Evolutionary conservation across 30 jellyfish, hydroid and myxozoan species (phyloP).

Genomic region (Aurelia sp.): DNA sequence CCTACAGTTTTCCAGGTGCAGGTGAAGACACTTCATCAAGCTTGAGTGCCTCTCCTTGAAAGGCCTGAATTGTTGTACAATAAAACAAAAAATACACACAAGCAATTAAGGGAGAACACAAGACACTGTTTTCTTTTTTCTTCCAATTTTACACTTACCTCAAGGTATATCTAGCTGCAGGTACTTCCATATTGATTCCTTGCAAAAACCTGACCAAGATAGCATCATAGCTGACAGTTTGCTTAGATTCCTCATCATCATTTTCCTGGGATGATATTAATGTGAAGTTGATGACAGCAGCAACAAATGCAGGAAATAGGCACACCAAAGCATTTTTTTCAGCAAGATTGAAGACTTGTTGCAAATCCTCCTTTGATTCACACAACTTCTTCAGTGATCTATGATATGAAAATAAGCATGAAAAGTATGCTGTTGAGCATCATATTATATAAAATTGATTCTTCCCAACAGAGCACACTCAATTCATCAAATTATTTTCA

Average conservation of each 20-base stretch:
- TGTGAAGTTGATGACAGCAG: constrained; percentile 19
- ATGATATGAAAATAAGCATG: too few species aligned
- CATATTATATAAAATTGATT: too few species aligned
- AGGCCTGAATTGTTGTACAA: too few species aligned
- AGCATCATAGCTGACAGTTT: not conserved
- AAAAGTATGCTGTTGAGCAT: too few species aligned
- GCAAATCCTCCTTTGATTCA: not conserved
- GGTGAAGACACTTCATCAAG: too few species aligned
- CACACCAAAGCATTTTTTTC: constrained; percentile 16
- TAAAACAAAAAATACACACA: too few species aligned
- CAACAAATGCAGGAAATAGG: constrained; percentile 9
- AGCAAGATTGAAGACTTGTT: constrained; percentile 1
- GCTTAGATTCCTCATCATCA: constrained; percentile 1
- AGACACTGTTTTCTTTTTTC: too few species aligned
- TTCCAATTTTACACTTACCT: constrained; percentile 17
- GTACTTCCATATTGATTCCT: not conserved
- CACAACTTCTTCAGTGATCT: constrained; percentile 42
- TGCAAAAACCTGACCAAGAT: constrained; percentile 15
- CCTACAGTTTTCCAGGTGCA: too few species aligned
- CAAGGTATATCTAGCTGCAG: constrained; percentile 1
- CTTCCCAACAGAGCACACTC: too few species aligned
- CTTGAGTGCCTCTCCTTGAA: too few species aligned
- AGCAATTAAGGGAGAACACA: too few species aligned
- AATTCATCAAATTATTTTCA: too few species aligned
- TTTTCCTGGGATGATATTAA: constrained; percentile 41